Evolutionary conservation across 1,140 invertebrate genomes (phyloP), one percentile per base, ranked within the genome.

Genomic region (Trissolcus basalis): DNA sequence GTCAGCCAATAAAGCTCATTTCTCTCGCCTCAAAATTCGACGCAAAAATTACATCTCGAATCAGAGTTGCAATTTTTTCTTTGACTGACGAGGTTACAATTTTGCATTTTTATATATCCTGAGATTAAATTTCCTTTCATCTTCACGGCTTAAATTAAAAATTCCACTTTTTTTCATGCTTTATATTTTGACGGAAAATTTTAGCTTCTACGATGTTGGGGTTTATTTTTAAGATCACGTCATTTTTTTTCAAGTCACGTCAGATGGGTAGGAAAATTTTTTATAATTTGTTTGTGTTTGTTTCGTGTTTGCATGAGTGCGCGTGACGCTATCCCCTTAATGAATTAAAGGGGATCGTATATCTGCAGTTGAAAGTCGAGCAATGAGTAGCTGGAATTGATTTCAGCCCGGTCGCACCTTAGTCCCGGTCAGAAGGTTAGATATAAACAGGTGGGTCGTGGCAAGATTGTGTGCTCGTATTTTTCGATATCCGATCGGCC

Each of bases 301-400:
- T 48, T 65, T 55, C 4, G 5, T 44, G 36, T 65, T 54, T 55
- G 15, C 35, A 41, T 48, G 19, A 33, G 39, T 33, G 55, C 9
- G 32, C 55, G 41, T 50, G 61, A 73, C 12, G 10, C 13, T 65
- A 51, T 58, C 50, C 44, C 44, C 39, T 73, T 73, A 60, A 65
- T 65, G 70, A 73, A 73, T 67, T 67, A 69, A 75, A 76, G 65
- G 53, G 59, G 49, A 69, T 76, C 64, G 45, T 64, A 60, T 53
- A 47, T 54, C 72, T 58, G 33, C 13, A 39, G n/a, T 51, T 12
- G 54, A 64, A 75, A 75, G 59, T 77, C 67, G 70, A 74, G 61
- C 69, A 76, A 70, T 65, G 54, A 56, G 47, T 78, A 77, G 53
- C 19, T 70, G 58, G 51, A 80, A 83, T 83, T 80, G 82, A 81